Conservation (phyloP, 2,113 vertebrate genomes). For the Seriola rivoliana region DNA sequence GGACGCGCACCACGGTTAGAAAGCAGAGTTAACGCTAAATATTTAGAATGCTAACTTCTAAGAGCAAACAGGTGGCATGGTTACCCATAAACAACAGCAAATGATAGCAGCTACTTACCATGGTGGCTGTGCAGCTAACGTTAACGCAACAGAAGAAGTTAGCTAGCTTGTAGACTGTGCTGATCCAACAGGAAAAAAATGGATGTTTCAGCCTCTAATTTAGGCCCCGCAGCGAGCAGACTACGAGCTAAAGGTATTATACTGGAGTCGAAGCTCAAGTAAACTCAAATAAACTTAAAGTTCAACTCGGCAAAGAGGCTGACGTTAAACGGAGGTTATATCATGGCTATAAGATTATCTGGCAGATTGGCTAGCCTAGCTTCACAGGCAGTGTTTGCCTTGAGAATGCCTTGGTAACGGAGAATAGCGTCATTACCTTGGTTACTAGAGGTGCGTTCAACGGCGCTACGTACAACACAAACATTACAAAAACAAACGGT, state of each 20-base stretch:
- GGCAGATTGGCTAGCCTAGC: conserved; percentile 67
- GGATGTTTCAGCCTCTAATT: conserved; percentile 32
- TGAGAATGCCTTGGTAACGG: conserved; percentile 73
- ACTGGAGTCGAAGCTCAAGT: not conserved
- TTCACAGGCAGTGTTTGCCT: conserved; percentile 67
- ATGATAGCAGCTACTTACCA: conserved; percentile 69
- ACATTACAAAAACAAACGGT: not conserved
- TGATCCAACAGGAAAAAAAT: conserved; percentile 23
- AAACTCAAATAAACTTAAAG: not conserved
- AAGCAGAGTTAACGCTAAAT: not conserved
- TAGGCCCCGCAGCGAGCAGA: conserved; percentile 5
- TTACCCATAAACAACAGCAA: conserved; percentile 2
- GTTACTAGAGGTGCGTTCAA: conserved; percentile 77
- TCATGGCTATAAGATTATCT: conserved; percentile 64
- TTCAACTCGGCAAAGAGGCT: not conserved
- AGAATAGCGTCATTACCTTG: conserved; percentile 80
- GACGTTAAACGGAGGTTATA: conserved; percentile 21
- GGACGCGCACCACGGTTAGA: not conserved
- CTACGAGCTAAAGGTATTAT: not conserved
- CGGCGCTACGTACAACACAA: conserved; percentile 13
- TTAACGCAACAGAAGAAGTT: conserved; percentile 28
- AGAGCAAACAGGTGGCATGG: conserved; percentile 34
- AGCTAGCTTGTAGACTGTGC: conserved; percentile 49
- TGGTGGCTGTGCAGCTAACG: conserved; percentile 65
- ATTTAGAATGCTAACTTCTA: not conserved